Percentiles rank a stretch among this genome's conserved stretches.
Conservation (phyloP, 1,140 invertebrate species). For the Bilobella aurantiaca region DNA sequence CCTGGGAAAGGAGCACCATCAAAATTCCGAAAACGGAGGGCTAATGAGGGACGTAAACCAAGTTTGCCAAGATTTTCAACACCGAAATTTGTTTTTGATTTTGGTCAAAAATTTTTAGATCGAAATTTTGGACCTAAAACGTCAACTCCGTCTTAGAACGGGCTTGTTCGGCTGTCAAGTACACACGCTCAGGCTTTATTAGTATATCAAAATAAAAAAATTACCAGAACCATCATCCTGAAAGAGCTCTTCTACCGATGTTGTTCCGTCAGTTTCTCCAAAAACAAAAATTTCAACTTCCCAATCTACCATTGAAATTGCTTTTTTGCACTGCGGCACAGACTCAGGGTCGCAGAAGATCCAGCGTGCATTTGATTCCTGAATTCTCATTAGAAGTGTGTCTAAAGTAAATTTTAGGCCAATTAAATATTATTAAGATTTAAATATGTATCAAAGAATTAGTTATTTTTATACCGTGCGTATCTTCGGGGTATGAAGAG, state of each 20-base stretch:
- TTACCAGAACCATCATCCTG: conserved; percentile 25
- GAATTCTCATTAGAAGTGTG: conserved; percentile 20
- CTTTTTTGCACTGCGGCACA: conserved; percentile 11
- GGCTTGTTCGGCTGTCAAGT: too few relatives aligned
- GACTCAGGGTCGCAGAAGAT: conserved; percentile 26
- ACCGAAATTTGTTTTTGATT: too few relatives aligned
- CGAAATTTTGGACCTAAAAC: too few relatives aligned
- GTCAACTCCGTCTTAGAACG: too few relatives aligned
- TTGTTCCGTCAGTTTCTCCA: conserved; percentile 19
- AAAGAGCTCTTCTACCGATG: conserved; percentile 22
- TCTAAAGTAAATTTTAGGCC: conserved; percentile 8
- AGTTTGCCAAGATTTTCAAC: too few relatives aligned
- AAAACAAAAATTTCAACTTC: conserved; percentile 29
- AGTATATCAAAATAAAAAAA: background rate
- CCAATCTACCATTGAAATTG: conserved; percentile 20
- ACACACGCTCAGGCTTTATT: background rate
- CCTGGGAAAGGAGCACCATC: too few relatives aligned
- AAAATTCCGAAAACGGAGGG: too few relatives aligned
- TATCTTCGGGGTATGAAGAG: conserved; percentile 33
- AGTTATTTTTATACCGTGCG: conserved; percentile 15
- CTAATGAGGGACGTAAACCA: too few relatives aligned
- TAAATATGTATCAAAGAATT: background rate
- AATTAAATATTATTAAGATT: background rate
- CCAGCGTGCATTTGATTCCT: conserved; percentile 28
- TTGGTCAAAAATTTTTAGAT: too few relatives aligned